These are phyloP conservation scores for Callosobruchus maculatus DNA, from an alignment of 2,888 invertebrate genomes.

Conservation along the genomic window DNA sequence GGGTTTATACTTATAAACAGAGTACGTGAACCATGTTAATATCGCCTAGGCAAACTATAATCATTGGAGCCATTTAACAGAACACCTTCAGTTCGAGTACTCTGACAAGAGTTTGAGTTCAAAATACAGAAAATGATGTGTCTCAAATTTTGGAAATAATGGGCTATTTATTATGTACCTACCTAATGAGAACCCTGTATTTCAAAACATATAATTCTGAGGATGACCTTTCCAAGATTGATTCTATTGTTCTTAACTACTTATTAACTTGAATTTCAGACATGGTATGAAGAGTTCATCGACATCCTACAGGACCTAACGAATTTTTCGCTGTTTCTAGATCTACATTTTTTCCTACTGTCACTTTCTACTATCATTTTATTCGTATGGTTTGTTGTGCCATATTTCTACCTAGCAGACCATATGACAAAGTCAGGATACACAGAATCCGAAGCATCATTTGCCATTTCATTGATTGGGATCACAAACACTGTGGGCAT, in stretches of 20 bases:
- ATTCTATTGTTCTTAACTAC: slow-evolving; percentile 10
- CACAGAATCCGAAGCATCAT: slow-evolving; percentile 69
- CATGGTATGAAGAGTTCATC: slow-evolving; percentile 67
- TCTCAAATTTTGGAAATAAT: too few species aligned
- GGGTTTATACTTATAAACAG: too few species aligned
- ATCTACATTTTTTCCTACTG: slow-evolving; percentile 73
- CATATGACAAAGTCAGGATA: slow-evolving; percentile 69
- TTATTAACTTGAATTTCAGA: slow-evolving; percentile 52
- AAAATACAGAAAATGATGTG: too few species aligned
- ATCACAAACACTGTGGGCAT: slow-evolving; percentile 88
- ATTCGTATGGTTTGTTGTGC: slow-evolving; percentile 92
- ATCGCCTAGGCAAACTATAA: too few species aligned
- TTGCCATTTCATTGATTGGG: slow-evolving; percentile 81
- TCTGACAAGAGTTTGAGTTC: too few species aligned
- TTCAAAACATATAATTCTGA: not conserved
- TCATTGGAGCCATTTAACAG: too few species aligned
- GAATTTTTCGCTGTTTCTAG: slow-evolving; percentile 75
- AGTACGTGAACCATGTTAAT: too few species aligned
- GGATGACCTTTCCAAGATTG: not conserved
- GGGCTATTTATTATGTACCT: too few species aligned
- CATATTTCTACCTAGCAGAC: slow-evolving; percentile 90
- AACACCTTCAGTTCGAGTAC: too few species aligned
- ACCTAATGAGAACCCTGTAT: too few species aligned
- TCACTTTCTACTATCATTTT: slow-evolving; percentile 83
- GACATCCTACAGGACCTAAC: slow-evolving; percentile 68